Percentiles rank a stretch among this genome's conserved stretches.
These are phyloP conservation scores for Parochlus steinenii DNA, from an alignment of 2,888 invertebrate species.

Conservation along the genomic window DNA sequence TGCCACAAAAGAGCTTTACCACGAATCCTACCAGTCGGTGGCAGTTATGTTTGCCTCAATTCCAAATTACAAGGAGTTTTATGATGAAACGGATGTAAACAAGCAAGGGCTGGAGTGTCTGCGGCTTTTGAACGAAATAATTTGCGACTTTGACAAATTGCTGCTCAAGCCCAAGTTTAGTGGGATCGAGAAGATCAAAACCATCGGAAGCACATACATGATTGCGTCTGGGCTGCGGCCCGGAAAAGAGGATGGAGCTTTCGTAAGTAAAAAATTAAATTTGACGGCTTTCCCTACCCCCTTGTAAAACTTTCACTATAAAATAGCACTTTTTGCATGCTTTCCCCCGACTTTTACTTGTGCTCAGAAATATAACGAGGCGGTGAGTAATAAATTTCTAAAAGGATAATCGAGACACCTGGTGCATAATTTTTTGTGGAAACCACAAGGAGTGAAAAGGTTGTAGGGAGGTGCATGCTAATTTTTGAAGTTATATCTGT, in stretches of 20 bases:
- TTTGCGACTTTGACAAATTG: slow-evolving; percentile 96
- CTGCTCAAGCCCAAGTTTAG: slow-evolving; percentile 87
- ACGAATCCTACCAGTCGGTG: slow-evolving; percentile 82
- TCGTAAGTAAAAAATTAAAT: slow-evolving; percentile 31
- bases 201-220: slow-evolving; percentile 97
- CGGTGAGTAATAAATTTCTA: slow-evolving; percentile 6
- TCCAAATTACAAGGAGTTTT: slow-evolving; percentile 94
- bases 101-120: slow-evolving; percentile 92
- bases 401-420: too few relatives aligned
- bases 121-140: slow-evolving; percentile 87
- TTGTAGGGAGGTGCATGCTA: too few relatives aligned
- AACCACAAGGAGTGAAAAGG: too few relatives aligned
- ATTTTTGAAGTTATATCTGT: too few relatives aligned
- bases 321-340: slow-evolving; percentile 3
- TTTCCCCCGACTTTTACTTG: too few relatives aligned
- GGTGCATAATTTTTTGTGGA: background rate
- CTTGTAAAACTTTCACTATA: slow-evolving; percentile 2
- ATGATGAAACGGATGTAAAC: slow-evolving; percentile 91
- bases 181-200: slow-evolving; percentile 95
- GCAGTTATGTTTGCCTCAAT: slow-evolving; percentile 98
- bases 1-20: slow-evolving; percentile 68
- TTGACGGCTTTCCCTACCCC: background rate
- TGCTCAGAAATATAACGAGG: slow-evolving; percentile 11
- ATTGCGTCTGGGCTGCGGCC: slow-evolving; percentile 85
- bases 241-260: slow-evolving; percentile 60